Percentiles rank a stretch among this genome's conserved stretches.
Conservation (phyloP, 2,888 invertebrate species). For the Orchestes rusci region DNA sequence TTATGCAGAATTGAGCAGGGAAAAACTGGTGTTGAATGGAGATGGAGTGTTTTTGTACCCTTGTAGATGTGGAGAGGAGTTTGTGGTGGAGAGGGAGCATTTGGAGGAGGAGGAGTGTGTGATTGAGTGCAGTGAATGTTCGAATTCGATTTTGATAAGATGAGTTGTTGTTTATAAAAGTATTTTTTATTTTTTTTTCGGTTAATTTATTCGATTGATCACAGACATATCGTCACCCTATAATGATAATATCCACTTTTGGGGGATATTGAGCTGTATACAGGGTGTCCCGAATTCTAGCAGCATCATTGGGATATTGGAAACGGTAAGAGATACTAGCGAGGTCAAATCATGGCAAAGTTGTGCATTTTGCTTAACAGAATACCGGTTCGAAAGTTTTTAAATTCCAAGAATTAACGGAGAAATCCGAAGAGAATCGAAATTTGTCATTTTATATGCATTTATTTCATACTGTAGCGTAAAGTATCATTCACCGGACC, state of each 20-base stretch:
- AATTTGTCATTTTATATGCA: background rate
- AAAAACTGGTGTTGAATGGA: slow-evolving; percentile 45
- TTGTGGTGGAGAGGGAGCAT: slow-evolving; percentile 45
- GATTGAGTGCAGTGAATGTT: slow-evolving; percentile 67
- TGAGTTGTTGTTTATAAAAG: background rate
- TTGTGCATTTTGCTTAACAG: background rate
- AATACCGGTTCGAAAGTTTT: background rate
- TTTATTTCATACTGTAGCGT: too few species aligned
- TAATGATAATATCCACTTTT: too few species aligned
- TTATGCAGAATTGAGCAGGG: slow-evolving; percentile 50
- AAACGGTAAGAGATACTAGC: background rate
- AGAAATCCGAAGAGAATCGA: background rate
- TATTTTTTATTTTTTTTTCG: background rate
- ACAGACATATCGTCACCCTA: too few species aligned
- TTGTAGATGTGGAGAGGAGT: slow-evolving; percentile 65
- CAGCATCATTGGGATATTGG: background rate
- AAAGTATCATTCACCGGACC: too few species aligned
- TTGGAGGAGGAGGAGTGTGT: slow-evolving; percentile 43
- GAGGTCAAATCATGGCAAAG: background rate
- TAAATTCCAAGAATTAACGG: background rate
- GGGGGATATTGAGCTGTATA: too few species aligned
- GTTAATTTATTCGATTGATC: background rate
- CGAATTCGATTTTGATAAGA: slow-evolving; percentile 55
- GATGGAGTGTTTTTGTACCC: slow-evolving; percentile 46
- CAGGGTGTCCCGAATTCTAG: background rate